A percentile compares a stretch with the other conserved stretches of the same genome.
phyloP scores from a whole-genome alignment of 2,113 vertebrate species.

The Sardina pilchardus region DNA sequence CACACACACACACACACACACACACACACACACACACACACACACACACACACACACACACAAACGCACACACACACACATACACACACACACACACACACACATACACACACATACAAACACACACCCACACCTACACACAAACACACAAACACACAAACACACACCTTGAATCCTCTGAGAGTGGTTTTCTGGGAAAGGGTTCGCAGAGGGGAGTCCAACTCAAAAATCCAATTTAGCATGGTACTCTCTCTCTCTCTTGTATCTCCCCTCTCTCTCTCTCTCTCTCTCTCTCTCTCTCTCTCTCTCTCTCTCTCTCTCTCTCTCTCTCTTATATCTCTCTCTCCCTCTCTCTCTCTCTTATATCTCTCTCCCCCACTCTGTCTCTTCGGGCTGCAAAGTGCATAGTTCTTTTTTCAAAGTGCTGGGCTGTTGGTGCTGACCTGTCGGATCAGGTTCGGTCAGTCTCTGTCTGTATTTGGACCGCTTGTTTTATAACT shows the following conservation, averaged over 20 bases:
- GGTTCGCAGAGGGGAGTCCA: not conserved
- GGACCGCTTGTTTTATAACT: not conserved
- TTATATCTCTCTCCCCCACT: not conserved
- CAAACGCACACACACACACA: too few species aligned
- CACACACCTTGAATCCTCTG: not conserved
- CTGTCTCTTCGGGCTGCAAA: not conserved
- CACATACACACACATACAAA: too few species aligned
- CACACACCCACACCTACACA: not conserved
- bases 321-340: not conserved
- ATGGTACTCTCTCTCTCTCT: not conserved
- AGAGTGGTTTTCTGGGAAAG: not conserved
- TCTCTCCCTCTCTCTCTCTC: not conserved
- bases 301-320: not conserved
- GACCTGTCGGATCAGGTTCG: not conserved
- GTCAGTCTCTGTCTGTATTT: not conserved
- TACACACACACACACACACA: not conserved
- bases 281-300: not conserved
- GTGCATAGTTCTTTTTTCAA: conserved; percentile 3
- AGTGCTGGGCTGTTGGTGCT: not conserved
- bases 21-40: not conserved
- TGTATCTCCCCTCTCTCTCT: conserved; percentile 15
- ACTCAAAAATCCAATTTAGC: not conserved
- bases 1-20: too few species aligned
- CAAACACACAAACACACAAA: too few species aligned
- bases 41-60: too few species aligned